Conservation (phyloP, 2,888 invertebrate species). For the Dicranocentrus wangi region DNA sequence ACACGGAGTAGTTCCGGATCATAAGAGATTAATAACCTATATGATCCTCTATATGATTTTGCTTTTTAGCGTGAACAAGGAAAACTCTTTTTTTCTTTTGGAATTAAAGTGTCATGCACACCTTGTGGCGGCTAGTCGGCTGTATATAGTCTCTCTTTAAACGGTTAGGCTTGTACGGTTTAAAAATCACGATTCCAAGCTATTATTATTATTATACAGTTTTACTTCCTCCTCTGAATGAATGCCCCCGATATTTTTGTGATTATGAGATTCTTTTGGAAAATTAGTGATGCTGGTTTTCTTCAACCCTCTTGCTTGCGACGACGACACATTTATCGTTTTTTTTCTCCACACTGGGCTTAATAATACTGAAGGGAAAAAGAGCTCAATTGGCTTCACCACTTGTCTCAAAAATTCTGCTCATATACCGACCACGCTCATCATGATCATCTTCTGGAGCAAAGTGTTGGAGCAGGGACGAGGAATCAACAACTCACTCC, state of each 20-base stretch:
- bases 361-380: constrained; percentile 28
- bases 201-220: constrained; percentile 22
- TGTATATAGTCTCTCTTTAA: constrained; percentile 5
- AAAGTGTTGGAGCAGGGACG: constrained; percentile 12
- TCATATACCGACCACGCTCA: too few species aligned
- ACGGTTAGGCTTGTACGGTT: neutral
- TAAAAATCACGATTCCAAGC: constrained; percentile 29
- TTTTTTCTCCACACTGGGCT: too few species aligned
- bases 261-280: constrained; percentile 49
- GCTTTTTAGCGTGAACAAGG: too few species aligned
- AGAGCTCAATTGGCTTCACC: constrained; percentile 7
- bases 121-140: neutral
- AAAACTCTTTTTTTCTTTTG: too few species aligned
- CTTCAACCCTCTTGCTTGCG: constrained; percentile 16
- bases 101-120: constrained; percentile 53
- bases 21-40: constrained; percentile 65
- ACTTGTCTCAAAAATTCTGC: too few species aligned
- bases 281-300: constrained; percentile 56
- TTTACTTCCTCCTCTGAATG: constrained; percentile 27
- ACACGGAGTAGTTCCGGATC: constrained; percentile 56
- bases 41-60: constrained; percentile 58
- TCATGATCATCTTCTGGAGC: constrained; percentile 8
- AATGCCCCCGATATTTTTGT: too few species aligned
- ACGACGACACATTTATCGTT: constrained; percentile 7
- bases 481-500: too few species aligned